These are phyloP conservation scores for Drosophila lacteicornis DNA, from an alignment of 1,140 invertebrate genomes.

Conservation along the genomic window DNA sequence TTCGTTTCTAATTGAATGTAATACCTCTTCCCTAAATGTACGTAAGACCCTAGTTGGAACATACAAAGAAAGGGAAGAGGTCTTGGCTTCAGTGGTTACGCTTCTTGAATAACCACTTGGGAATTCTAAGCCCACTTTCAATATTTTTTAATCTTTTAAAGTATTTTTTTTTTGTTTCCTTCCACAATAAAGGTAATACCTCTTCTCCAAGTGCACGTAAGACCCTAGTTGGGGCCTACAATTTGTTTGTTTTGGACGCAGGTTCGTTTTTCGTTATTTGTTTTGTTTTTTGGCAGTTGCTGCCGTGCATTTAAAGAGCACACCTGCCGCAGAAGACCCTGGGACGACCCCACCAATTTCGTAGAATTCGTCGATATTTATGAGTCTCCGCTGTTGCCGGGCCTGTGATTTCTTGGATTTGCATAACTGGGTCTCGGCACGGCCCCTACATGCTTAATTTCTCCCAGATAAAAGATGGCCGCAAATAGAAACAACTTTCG, in stretches of 20 bases:
- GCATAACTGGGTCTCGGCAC: constrained; percentile 78
- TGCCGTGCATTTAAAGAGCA: constrained; percentile 72
- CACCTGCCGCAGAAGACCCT: constrained; percentile 64
- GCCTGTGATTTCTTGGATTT: constrained; percentile 63
- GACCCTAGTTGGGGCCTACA: constrained; percentile 14
- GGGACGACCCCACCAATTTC: constrained; percentile 55
- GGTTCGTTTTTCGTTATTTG: constrained; percentile 18
- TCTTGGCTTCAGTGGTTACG: too few species aligned
- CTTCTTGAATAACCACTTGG: too few species aligned
- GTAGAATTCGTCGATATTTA: constrained; percentile 83
- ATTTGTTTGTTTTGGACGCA: constrained; percentile 26
- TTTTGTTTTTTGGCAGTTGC: constrained; percentile 68
- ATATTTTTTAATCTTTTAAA: not conserved
- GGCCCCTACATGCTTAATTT: constrained; percentile 72
- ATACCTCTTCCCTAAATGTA: too few species aligned
- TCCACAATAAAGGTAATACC: too few species aligned
- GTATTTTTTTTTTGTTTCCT: not conserved
- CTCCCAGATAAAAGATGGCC: constrained; percentile 23
- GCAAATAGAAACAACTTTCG: constrained; percentile 53
- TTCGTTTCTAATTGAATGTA: too few species aligned
- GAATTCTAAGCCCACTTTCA: not conserved
- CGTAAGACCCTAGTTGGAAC: too few species aligned
- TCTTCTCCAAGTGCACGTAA: constrained; percentile 12
- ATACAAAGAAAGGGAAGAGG: too few species aligned
- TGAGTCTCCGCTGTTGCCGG: constrained; percentile 54